phyloP scores from a whole-genome alignment of 2,113 vertebrate species.

The Python bivittatus region DNA sequence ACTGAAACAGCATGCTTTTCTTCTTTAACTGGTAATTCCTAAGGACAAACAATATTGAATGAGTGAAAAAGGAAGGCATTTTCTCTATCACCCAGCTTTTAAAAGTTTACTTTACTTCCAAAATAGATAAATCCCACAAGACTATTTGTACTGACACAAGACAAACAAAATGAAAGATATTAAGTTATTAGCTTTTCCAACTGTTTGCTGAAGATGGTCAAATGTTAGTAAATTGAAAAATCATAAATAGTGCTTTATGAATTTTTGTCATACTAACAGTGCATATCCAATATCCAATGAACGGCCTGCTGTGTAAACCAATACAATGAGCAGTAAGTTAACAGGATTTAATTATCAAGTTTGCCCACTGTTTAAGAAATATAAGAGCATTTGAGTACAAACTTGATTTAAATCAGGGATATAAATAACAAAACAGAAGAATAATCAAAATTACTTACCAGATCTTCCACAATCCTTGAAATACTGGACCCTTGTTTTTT shows the following conservation, averaged over 20 bases:
- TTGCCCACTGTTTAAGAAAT: neutral
- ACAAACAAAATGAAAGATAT: neutral
- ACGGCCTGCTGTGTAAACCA: neutral
- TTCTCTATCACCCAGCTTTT: neutral
- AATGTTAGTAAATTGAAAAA: neutral
- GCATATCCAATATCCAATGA: neutral
- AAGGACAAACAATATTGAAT: constrained; percentile 16
- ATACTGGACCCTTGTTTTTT: constrained; percentile 54
- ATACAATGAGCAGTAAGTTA: neutral
- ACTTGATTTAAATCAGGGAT: too few relatives aligned
- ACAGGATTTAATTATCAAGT: neutral
- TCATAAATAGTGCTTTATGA: neutral
- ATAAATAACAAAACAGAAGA: too few relatives aligned
- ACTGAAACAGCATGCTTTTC: constrained; percentile 48
- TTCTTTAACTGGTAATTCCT: constrained; percentile 65
- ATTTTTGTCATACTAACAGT: neutral
- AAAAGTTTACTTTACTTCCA: neutral
- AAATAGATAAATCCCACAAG: neutral
- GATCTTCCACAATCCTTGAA: constrained; percentile 52
- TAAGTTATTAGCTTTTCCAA: neutral
- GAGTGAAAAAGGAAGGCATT: neutral
- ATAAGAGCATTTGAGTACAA: neutral
- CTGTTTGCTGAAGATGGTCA: neutral
- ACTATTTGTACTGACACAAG: neutral
- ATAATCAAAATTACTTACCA: constrained; percentile 58